A percentile compares a stretch with the other conserved stretches of the same genome.
Evolutionary conservation across 1,140 invertebrate genomes (phyloP).

Genomic region (Thalassaphorura encarpata): DNA sequence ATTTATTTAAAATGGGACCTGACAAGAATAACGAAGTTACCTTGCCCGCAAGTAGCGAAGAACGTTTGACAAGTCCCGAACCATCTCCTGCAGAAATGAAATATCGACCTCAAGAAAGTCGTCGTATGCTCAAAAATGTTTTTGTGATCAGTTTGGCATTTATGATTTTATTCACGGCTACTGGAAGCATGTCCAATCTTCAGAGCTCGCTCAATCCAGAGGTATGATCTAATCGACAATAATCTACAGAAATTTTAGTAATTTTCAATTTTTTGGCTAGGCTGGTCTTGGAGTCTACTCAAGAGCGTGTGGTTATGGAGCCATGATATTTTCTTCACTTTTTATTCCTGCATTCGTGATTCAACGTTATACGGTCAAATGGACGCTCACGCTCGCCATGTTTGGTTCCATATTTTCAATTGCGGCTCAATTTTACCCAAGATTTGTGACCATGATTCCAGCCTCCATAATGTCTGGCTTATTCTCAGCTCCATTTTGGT

Average conservation of each 20-base stretch:
- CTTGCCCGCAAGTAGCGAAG: no score
- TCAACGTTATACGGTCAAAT: conserved; percentile 82
- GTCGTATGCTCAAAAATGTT: not conserved
- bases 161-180: not conserved
- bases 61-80: no score
- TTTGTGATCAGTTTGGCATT: conserved; percentile 34
- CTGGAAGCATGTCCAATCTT: not conserved
- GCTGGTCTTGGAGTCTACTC: conserved; percentile 75
- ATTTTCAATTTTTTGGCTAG: no score
- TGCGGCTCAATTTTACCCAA: conserved; percentile 80
- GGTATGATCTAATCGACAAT: conserved; percentile 47
- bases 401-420: conserved; percentile 88
- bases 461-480: conserved; percentile 45
- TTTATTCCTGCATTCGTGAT: conserved; percentile 83
- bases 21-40: no score
- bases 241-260: conserved; percentile 63
- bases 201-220: not conserved
- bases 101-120: no score
- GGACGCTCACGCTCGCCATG: conserved; percentile 87
- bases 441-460: conserved; percentile 82
- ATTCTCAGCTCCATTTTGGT: conserved; percentile 91
- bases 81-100: no score
- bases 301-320: conserved; percentile 73
- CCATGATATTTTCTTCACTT: conserved; percentile 53
- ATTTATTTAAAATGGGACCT: no score